Evolutionary conservation across 2,888 invertebrate species (phyloP), one percentile per base, ranked within the genome.

Genomic region (Andrena marginata): DNA sequence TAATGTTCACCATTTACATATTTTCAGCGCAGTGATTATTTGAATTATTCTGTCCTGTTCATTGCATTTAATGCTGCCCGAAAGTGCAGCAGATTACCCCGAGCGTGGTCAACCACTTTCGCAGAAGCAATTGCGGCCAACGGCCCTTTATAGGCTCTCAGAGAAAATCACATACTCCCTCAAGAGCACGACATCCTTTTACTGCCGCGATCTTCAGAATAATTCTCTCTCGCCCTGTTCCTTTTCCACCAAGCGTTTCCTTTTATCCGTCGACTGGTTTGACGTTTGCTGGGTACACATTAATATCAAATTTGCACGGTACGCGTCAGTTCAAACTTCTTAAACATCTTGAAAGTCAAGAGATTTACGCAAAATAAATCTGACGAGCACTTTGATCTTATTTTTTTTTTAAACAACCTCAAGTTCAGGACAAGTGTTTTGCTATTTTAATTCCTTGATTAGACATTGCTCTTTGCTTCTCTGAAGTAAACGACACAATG

Each of bases 131-230:
- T 74, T 80, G 73, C 64, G 56, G 59, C 69, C 72, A 67, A 67
- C 77, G 79, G 77, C 81, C 82, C 77, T 71, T 54, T 67, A 72
- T 77, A 77, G 84, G 74, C 77, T 71, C 82, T 82, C 67, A 31
- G 29, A 71, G 59, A 77, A 73, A 82, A 84, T 84, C 83, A 72
- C 74, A 73, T 82, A 82, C 71, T 82, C 83, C 82, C 78, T 72
- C 75, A 72, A 75, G 84, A 76, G 64, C 65, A 65, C 78, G 83
- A 78, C 68, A 75, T 68, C 84, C 79, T 84, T 84, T 84, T 83
- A 75, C 72, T 62, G 75, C 76, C 78, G 67, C 72, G 78, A 78
- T 82, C 84, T 83, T 77, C 74, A 84, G 65, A 82, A 80, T 82
- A 75, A 75, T 75, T 82, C 78, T 67, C 80, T 70, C 51, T 69